Evolutionary conservation across 1,140 invertebrate genomes (phyloP).

Genomic region (Melanaphis sacchari): DNA sequence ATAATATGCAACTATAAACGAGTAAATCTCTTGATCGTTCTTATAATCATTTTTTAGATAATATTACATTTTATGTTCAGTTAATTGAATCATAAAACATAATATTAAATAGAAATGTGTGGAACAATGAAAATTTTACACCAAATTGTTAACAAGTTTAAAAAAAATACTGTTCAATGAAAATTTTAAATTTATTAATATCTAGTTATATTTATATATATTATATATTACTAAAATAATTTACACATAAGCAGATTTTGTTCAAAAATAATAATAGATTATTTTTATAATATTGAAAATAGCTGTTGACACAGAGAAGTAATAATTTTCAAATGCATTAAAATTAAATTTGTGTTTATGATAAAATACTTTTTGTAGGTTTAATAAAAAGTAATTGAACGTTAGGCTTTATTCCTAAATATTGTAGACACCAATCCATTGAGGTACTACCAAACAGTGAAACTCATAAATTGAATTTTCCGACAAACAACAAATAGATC

Average conservation of each 20-base stretch:
- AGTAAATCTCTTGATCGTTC: neutral
- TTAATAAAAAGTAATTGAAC: neutral
- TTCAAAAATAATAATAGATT: neutral
- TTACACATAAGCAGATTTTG: neutral
- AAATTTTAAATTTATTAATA: neutral
- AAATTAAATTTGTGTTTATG: neutral
- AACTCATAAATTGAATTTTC: neutral
- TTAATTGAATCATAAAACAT: neutral
- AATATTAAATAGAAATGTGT: neutral
- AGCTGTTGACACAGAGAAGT: neutral
- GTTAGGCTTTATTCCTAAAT: neutral
- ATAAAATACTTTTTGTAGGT: neutral
- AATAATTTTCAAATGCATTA: neutral
- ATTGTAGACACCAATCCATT: neutral
- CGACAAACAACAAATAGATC: constrained; percentile 27
- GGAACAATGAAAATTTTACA: neutral
- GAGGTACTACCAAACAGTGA: neutral
- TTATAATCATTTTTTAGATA: neutral
- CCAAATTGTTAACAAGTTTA: neutral
- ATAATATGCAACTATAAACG: neutral
- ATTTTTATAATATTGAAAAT: neutral
- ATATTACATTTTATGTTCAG: neutral
- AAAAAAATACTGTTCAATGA: neutral
- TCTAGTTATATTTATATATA: neutral
- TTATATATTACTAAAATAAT: neutral